Percentiles rank a stretch among this genome's conserved stretches.
Conservation (phyloP, 2,797 vertebrate genomes). For the Argentina silus region DNA sequence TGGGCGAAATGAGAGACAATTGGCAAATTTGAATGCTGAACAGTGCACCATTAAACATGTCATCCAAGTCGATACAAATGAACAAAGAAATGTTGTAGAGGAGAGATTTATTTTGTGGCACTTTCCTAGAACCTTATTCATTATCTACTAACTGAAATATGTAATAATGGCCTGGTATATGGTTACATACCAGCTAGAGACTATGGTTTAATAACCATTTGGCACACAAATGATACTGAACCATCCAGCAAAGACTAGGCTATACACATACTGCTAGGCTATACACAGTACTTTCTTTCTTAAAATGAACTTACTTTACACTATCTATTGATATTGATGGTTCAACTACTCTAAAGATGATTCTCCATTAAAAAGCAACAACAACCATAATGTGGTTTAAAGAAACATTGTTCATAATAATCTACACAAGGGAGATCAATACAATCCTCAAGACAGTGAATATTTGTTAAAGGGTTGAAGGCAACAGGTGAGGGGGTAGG, state of each 20-base stretch:
- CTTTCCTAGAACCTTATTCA: neutral
- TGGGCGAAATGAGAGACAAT: too few relatives aligned
- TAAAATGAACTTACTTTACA: neutral
- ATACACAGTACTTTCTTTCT: neutral
- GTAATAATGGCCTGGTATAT: neutral
- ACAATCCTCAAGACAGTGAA: neutral
- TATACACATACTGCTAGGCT: neutral
- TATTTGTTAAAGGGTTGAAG: too few relatives aligned
- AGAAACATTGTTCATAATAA: neutral
- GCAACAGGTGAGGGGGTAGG: too few relatives aligned
- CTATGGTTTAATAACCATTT: neutral
- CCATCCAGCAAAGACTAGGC: neutral
- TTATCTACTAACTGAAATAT: neutral
- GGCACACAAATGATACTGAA: neutral
- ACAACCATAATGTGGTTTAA: neutral
- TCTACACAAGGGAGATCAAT: neutral
- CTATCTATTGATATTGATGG: too few relatives aligned
- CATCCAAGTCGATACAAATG: too few relatives aligned
- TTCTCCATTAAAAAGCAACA: neutral
- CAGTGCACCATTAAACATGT: too few relatives aligned
- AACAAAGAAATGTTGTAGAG: too few relatives aligned
- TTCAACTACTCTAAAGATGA: too few relatives aligned
- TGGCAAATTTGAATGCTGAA: too few relatives aligned
- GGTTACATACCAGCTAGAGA: neutral
- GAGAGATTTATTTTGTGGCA: too few relatives aligned